phyloP scores from a whole-genome alignment of 2,113 vertebrate genomes.

The Lampris incognitus region DNA sequence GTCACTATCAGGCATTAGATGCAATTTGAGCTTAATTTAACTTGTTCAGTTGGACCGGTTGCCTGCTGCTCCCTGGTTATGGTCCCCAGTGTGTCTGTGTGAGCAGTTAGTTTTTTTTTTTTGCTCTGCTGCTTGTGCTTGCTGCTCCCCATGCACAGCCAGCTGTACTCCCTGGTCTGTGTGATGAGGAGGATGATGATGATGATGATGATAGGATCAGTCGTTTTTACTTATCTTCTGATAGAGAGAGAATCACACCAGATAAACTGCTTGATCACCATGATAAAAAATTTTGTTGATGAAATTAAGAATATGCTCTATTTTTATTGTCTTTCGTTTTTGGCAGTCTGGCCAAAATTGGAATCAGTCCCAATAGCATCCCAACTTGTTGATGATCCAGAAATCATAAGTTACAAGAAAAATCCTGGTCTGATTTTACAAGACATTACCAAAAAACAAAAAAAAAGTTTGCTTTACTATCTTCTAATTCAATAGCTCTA shows the following conservation, averaged over 20 bases:
- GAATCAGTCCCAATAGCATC: neutral
- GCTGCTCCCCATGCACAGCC: constrained; percentile 32
- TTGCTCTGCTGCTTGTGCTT: constrained; percentile 34
- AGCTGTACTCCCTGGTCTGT: neutral
- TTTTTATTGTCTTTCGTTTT: no score
- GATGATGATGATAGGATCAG: constrained; percentile 4
- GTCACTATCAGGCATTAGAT: constrained; percentile 28
- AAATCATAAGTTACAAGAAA: no score
- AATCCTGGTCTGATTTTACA: neutral
- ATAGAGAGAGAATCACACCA: constrained; percentile 29
- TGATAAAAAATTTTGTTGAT: neutral
- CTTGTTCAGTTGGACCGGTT: neutral
- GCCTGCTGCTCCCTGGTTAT: neutral
- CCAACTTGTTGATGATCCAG: neutral
- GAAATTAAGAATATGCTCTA: neutral
- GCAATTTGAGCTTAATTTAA: neutral
- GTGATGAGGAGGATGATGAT: constrained; percentile 19
- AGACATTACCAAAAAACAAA: no score
- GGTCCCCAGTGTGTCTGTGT: neutral
- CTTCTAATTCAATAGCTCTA: no score
- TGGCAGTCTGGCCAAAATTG: no score
- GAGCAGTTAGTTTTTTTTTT: constrained; percentile 28
- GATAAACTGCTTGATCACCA: constrained; percentile 4
- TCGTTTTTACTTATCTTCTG: neutral
- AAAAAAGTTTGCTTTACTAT: no score